These are phyloP conservation scores for Hoplodrina blanda DNA, from an alignment of 2,888 invertebrate genomes.

Conservation along the genomic window DNA sequence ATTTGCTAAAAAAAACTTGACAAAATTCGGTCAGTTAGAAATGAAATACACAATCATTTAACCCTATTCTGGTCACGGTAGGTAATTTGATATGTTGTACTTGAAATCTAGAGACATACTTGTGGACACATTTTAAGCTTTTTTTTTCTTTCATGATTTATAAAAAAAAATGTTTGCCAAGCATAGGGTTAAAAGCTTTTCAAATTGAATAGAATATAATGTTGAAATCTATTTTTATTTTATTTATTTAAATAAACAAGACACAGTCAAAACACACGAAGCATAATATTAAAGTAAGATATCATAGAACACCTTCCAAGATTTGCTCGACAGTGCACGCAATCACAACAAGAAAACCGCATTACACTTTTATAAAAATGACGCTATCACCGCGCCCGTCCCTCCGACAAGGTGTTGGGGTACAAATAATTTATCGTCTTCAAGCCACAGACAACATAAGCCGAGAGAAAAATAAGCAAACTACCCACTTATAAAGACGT, in stretches of 20 bases:
- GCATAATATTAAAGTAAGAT: slow-evolving; percentile 40
- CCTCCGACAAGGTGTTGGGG: slow-evolving; percentile 87
- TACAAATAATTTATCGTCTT: slow-evolving; percentile 88
- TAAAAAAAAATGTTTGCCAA: too few species aligned
- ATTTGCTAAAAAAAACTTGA: too few species aligned
- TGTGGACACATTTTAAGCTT: too few species aligned
- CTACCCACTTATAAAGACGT: slow-evolving; percentile 86
- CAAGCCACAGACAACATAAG: slow-evolving; percentile 87
- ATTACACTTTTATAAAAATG: slow-evolving; percentile 90
- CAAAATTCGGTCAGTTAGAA: too few species aligned
- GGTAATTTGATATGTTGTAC: too few species aligned
- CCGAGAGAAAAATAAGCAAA: slow-evolving; percentile 89
- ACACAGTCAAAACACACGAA: slow-evolving; percentile 20
- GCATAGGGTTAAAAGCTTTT: too few species aligned
- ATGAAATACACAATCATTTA: too few species aligned
- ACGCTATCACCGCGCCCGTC: slow-evolving; percentile 82
- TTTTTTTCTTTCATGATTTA: too few species aligned
- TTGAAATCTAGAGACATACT: too few species aligned
- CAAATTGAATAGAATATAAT: too few species aligned
- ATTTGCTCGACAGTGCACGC: slow-evolving; percentile 67
- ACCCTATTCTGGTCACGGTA: too few species aligned
- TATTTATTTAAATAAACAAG: not conserved
- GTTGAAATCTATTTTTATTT: too few species aligned
- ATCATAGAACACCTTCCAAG: slow-evolving; percentile 42
- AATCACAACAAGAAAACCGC: slow-evolving; percentile 87